Evolutionary conservation across 2,113 vertebrate species (phyloP).

Genomic region (Sterna hirundo): DNA sequence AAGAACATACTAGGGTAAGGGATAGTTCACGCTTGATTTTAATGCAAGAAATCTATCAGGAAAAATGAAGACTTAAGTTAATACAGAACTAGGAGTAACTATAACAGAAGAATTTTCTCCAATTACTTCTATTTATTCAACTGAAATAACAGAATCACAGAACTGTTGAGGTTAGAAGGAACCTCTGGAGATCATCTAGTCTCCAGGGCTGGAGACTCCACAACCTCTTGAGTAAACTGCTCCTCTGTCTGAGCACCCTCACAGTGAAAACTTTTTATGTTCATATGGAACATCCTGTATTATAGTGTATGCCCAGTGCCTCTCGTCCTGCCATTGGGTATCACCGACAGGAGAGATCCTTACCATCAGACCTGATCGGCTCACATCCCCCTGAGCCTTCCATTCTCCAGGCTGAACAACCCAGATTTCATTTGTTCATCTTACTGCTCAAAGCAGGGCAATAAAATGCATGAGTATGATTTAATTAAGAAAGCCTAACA

Average conservation of each 20-base stretch:
- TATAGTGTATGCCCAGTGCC: neutral
- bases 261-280: neutral
- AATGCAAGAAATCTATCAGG: neutral
- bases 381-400: neutral
- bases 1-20: neutral
- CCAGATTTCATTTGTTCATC: neutral
- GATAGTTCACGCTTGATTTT: neutral
- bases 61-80: neutral
- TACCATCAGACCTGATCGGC: neutral
- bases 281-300: neutral
- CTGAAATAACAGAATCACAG: neutral
- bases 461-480: neutral
- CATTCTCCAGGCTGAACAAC: neutral
- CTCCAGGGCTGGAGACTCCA: neutral
- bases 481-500: neutral
- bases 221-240: neutral
- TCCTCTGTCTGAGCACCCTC: neutral
- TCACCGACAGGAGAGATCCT: neutral
- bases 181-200: neutral
- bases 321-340: neutral
- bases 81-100: neutral
- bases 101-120: neutral
- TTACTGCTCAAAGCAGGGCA: neutral
- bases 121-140: neutral
- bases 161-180: neutral